Conservation (phyloP, 1,140 invertebrate species). For the Scaptomyza pallida region DNA sequence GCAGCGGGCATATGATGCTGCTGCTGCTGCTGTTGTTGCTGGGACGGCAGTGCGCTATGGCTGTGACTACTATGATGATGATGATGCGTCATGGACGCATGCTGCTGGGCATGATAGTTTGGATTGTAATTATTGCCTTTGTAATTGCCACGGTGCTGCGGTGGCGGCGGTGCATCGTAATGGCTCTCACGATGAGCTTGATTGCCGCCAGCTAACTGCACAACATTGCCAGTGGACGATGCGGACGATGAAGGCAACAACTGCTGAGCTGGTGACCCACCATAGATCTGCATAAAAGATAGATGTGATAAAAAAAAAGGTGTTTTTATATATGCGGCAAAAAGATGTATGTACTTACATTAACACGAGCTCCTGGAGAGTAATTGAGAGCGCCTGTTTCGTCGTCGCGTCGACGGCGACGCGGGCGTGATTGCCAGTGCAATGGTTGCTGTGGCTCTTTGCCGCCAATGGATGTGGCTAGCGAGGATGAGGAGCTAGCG, state of each 20-base stretch:
- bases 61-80: slow-evolving; percentile 69
- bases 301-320: no score
- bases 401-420: slow-evolving; percentile 78
- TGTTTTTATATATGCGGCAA: no score
- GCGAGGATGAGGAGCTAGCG: slow-evolving; percentile 67
- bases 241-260: slow-evolving; percentile 59
- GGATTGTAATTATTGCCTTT: slow-evolving; percentile 83
- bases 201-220: slow-evolving; percentile 54
- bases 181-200: slow-evolving; percentile 17
- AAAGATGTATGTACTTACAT: slow-evolving; percentile 54
- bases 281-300: slow-evolving; percentile 67
- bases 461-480: slow-evolving; percentile 67
- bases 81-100: slow-evolving; percentile 65
- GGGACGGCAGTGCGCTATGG: slow-evolving; percentile 51
- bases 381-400: slow-evolving; percentile 66
- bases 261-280: slow-evolving; percentile 61
- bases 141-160: slow-evolving; percentile 76
- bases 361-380: slow-evolving; percentile 71
- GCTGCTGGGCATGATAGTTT: slow-evolving; percentile 76
- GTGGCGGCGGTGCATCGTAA: slow-evolving; percentile 50
- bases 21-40: slow-evolving; percentile 58
- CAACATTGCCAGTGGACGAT: slow-evolving; percentile 56
- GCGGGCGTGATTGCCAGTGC: slow-evolving; percentile 72
- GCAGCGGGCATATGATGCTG: slow-evolving; percentile 54
- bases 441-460: slow-evolving; percentile 59